Evolutionary conservation across 2,113 vertebrate species (phyloP).

Genomic region (Chaetorhynchus papuensis): DNA sequence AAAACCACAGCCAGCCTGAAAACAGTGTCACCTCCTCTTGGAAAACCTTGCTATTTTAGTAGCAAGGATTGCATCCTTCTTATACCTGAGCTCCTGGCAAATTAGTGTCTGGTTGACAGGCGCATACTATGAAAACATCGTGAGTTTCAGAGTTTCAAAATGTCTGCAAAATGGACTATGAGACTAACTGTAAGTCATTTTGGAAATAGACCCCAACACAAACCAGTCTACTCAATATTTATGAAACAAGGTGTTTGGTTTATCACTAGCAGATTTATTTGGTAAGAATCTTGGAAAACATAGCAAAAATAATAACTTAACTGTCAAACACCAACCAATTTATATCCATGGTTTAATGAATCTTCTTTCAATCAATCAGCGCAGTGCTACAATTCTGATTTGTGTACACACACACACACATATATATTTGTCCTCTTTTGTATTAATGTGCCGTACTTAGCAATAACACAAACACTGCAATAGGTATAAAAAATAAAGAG

Average conservation of each 20-base stretch:
- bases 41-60: not conserved
- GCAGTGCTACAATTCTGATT: not conserved
- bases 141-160: not conserved
- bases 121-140: not conserved
- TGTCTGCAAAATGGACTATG: not conserved
- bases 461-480: not conserved
- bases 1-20: not conserved
- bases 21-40: not conserved
- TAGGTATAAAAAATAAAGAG: not conserved
- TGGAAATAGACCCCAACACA: not conserved
- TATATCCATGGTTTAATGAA: not conserved
- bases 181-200: not conserved
- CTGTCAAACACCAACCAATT: not conserved
- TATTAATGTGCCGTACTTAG: not conserved
- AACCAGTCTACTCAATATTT: not conserved
- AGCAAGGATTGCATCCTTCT: not conserved
- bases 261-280: not conserved
- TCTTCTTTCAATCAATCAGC: not conserved
- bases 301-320: not conserved
- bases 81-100: not conserved
- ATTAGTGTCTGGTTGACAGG: not conserved
- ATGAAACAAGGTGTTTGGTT: not conserved
- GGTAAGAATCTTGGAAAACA: not conserved
- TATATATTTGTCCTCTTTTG: not conserved
- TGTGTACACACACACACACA: accelerated